Base-by-base conservation (phyloP, 2,113 vertebrate genomes). In the Lepus timidus region DNA sequence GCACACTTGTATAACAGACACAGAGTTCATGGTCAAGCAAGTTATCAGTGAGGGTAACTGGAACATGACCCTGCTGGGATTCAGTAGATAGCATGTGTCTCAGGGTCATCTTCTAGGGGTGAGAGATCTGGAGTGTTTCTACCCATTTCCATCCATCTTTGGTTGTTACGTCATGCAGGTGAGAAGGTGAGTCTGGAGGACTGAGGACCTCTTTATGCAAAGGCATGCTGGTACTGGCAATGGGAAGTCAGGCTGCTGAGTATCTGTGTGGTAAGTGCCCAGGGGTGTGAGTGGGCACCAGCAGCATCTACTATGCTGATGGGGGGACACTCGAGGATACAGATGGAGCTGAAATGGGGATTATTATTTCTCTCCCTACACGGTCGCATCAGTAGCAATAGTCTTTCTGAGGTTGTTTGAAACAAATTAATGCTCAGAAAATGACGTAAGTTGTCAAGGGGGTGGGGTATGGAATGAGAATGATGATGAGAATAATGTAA, bases 71-170 rank as follows among this genome's bases (percentile, higher is more conserved):
- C 44, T 58, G 14, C 17, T 58, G 67, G 62, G n/a, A 58, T 52
- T 93, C 73, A 68, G 61, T 51, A 25, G 11, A 13, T 44, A 68
- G 4, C 3, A 3, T 8, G 19, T 4, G 12, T 19, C 68, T 87
- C 19, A 17, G 78, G 78, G 31, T 68, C 52, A 31, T n/a, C 19
- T 75, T 62, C 6, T 12, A 14, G 51, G 1, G 70, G 22, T 6
- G n/a, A 75, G 62, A 49, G 22, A n/a, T 16, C 51, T 31, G 27
- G 58, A 25, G 12, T 33, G 4, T 90, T 76, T 67, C 44, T 58
- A 7, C n/a, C 39, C 11, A 2, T 0, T 82, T 2, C 11, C 13
- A 14, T 29, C 58, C 1, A 2, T 39, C n/a, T 1, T 1, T 33
- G 17, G 36, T 27, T 52, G 25, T 51, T 14, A 9, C 62, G 52